Evolutionary conservation across 1,140 invertebrate genomes (phyloP), one percentile per base, ranked within the genome.

Genomic region (Mylabris phalerata): DNA sequence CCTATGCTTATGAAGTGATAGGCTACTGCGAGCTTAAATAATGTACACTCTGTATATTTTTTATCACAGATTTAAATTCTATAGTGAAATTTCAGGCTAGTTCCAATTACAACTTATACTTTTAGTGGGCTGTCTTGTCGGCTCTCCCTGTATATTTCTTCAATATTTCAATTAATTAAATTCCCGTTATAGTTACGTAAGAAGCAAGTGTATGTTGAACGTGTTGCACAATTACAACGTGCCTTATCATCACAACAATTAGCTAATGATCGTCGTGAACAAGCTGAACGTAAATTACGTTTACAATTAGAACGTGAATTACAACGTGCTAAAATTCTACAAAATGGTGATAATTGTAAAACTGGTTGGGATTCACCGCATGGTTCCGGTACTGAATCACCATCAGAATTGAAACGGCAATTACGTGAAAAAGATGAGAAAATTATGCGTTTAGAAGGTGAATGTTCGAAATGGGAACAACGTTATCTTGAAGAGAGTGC

Each of bases 381-480:
- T 49, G 63, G 63, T 38, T 71, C 69, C 45, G 82, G 78, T 6
- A 82, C 77, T 10, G 83, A 84, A 66, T 82, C 79, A 27, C 79
- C 82, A 57, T 78, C 81, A 0, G 85, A 88, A 63, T 71, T 89
- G 55, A 85, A 86, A 64, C 74, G 84, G 58, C 74, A 81, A 68
- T 66, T 90, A 44, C 78, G 87, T 26, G 88, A 91, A 71, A 79
- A 84, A 54, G 88, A 91, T 72, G 88, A 91, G 73, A 85, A 87
- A 65, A 87, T 92, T 40, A 88, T 93, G 79, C 80, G 82, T 13
- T 73, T 91, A 26, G 89, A 92, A 73, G 87, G 88, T 3, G 89
- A 92, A 68, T 86, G 88, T 55, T 83, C 88, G 47, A 89, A 91
- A 75, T 92, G 90, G 88, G 90, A 93, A 73, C 90, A 93, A 75